Base-by-base conservation (phyloP, 2,888 invertebrate genomes). In the Euzophera pinguis region DNA sequence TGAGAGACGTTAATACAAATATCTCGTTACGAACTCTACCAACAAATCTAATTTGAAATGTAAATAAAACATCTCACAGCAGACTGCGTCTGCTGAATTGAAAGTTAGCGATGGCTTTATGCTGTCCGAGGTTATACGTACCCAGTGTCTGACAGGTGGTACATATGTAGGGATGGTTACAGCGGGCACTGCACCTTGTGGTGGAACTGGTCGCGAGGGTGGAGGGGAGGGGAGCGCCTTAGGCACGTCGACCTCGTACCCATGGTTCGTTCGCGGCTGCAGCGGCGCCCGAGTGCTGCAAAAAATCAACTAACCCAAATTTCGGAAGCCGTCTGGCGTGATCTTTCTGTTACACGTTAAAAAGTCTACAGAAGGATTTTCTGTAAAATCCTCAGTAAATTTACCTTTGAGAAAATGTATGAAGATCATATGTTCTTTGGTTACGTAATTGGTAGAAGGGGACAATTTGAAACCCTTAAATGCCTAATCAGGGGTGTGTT, bases 121-220 rank as follows among this genome's bases (percentile, higher is more conserved):
- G 61, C 59, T 60, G 59, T 58, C 58, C 57, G 54, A 59, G 63
- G 67, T 69, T 78, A 84, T 85, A 84, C 73, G 71, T 67, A 73
- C 84, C 74, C 78, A 83, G 81, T 77, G 86, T 84, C 86, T 85
- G 87, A 80, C 88, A 87, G 88, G 87, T 87, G 86, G 84, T 87
- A 87, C 78, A 71, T 87, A 86, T 85, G 43, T 51, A 51, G 43
- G 84, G 84, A 78, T 75, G 77, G 73, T 73, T 73, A 75, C 73
- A 62, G 80, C 78, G 83, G 82, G 68, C 85, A 82, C 79, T 85
- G 84, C 85, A 87, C 86, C 84, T 86, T 84, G 84, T 81, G 83
- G 75, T 76, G 75, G 79, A 85, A 88, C 87, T 82, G 87, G 88
- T 88, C 83, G 76, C 47, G 69, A 69, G 73, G 71, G 68, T 63